Base-by-base conservation (phyloP, 2,888 invertebrate genomes). In the Lithophane semibrunnea region DNA sequence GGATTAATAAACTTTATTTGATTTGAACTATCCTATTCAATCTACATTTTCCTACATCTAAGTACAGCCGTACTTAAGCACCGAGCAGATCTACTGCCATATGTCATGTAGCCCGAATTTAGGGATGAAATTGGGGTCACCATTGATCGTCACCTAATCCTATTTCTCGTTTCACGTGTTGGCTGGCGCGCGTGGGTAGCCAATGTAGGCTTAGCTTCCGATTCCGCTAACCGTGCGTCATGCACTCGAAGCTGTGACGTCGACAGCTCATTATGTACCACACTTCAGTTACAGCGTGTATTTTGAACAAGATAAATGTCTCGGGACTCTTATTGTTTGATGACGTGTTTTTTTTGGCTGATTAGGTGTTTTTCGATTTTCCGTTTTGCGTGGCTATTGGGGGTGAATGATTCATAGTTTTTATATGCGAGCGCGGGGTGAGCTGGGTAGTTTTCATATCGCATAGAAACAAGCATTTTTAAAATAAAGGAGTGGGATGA, bases 181-280 rank as follows among this genome's bases (percentile, higher is more conserved):
- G 80, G 88, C 84, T 84, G 80, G 63, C 65, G 77, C 82, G 92
- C 91, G 94, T 94, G 92, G 93, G 94, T 86, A 86, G 91, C 79
- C 85, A 90, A 91, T 91, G 91, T 91, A 91, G 92, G 92, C 88
- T 89, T 89, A 90, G 89, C 89, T 91, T 92, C 90, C 90, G 91
- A 92, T 93, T 91, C 89, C 89, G 88, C 86, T 88, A 89, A 89
- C 87, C 88, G 91, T 94, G 93, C 94, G 94, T 94, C 94, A 94
- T 91, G 88, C 88, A 89, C 91, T 92, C 87, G 88, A 90, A 86
- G 82, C 82, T 79, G 88, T 92, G 91, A 93, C 92, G 92, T 89
- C 81, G 89, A 74, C 90, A 63, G 85, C 83, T 88, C 88, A 88
- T 87, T 87, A 82, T 85, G 71, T 82, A 75, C 82, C 77, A 84